A percentile compares a stretch with the other conserved stretches of the same genome.
Evolutionary conservation across 2,113 vertebrate genomes (phyloP).

Genomic region (Silurus glanis): DNA sequence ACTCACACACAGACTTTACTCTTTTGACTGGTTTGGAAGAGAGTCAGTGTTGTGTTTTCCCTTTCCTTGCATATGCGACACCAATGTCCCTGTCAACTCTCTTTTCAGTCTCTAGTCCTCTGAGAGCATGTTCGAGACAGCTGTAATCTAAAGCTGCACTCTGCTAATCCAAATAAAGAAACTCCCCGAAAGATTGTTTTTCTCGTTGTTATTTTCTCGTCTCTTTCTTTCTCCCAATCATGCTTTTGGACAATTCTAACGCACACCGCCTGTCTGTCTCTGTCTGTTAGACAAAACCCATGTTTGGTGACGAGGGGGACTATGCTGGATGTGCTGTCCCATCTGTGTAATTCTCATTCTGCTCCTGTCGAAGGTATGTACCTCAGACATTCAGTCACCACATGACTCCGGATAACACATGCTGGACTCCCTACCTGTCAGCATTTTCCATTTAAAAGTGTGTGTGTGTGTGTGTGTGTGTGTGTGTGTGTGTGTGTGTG

Average conservation of each 20-base stretch:
- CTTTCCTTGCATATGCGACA: slow-evolving; percentile 11
- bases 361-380: slow-evolving; percentile 64
- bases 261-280: not conserved
- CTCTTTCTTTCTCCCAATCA: not conserved
- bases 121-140: not conserved
- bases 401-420: not conserved
- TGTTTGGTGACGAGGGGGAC: slow-evolving; percentile 90
- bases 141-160: not conserved
- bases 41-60: slow-evolving; percentile 20
- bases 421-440: not conserved
- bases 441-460: not conserved
- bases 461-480: not conserved
- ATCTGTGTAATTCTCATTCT: slow-evolving; percentile 67
- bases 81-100: not conserved
- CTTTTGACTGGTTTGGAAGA: not conserved
- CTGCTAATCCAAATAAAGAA: not conserved
- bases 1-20: slow-evolving; percentile 3
- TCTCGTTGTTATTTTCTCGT: not conserved
- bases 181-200: not conserved
- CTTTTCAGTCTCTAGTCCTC: not conserved
- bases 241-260: not conserved
- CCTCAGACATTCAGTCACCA: not conserved
- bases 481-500: too few species aligned
- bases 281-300: slow-evolving; percentile 67
- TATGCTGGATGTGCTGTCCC: slow-evolving; percentile 80